Evolutionary conservation across 2,797 vertebrate genomes (phyloP).

Genomic region (Australoheros facetus): DNA sequence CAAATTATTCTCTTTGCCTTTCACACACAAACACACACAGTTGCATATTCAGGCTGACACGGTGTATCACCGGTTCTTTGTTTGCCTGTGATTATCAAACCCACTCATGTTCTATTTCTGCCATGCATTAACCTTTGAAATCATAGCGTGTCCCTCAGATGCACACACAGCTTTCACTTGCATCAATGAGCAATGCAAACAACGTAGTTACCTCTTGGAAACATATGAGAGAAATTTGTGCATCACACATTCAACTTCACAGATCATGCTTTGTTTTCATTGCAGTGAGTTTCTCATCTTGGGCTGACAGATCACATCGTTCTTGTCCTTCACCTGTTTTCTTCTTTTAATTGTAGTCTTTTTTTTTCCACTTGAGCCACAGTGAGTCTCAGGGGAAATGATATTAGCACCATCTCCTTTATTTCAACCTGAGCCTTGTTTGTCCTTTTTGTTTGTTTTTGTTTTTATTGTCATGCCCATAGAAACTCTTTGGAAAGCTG

Average conservation of each 20-base stretch:
- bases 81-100: constrained; percentile 70
- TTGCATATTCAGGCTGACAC: constrained; percentile 42
- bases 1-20: constrained; percentile 26
- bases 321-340: too few relatives aligned
- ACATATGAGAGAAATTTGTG: constrained; percentile 40
- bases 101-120: constrained; percentile 70
- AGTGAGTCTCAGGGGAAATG: too few relatives aligned
- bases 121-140: constrained; percentile 74
- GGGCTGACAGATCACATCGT: too few relatives aligned
- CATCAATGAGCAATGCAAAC: constrained; percentile 33
- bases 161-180: constrained; percentile 6
- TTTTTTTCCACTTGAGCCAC: too few relatives aligned
- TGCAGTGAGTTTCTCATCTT: too few relatives aligned
- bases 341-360: too few relatives aligned
- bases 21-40: not conserved
- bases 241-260: constrained; percentile 21
- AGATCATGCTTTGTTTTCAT: not conserved
- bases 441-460: too few relatives aligned
- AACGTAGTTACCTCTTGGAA: constrained; percentile 31
- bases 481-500: too few relatives aligned
- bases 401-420: too few relatives aligned
- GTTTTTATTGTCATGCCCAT: too few relatives aligned
- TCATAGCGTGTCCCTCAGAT: constrained; percentile 59
- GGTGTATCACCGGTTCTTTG: constrained; percentile 48
- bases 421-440: too few relatives aligned